Base-by-base conservation (phyloP, 2,888 invertebrate species). In the Eumacrocentrus americanus region DNA sequence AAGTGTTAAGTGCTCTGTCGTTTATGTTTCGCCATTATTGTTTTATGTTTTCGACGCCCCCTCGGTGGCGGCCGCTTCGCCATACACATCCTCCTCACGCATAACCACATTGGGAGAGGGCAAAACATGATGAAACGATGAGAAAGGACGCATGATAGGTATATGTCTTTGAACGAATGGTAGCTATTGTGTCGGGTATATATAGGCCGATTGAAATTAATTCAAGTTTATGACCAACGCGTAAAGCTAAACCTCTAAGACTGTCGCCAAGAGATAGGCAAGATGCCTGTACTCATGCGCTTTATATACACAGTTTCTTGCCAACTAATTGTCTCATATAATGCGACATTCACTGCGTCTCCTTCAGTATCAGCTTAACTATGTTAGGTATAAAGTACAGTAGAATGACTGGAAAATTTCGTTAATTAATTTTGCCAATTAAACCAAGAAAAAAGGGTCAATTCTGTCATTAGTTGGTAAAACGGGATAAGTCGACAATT, bases 1-100 rank as follows among this genome's bases (percentile, higher is more conserved):
- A 79, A 80, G 80, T 80, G 80, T 80, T 80, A 80, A 80, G 80
- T 78, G 80, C 78, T 76, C 69, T 66, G 77, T 74, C 80, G 80
- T 80, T 80, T 80, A 80, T 79, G 80, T 74, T 76, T 74, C 72
- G 78, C 78, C 79, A 76, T 80, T 80, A 80, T 80, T 80, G 80
- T 80, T 80, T 80, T 80, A 80, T 79, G 80, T 75, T 76, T 74
- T 67, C 66, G 52, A 67, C 66, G 66, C 67, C 65, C 63, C 65
- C 63, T 35, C 65, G 48, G 22, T 14, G 6, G 4, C 58, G 70
- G 69, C 68, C 70, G 67, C 69, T 73, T 72, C 65, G 69, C 67
- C 55, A 53, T 63, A 60, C 56, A 57, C 58, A 42, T 37, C 65
- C 55, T 60, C 62, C 60, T 57, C 51, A 47, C 44, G 40, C 11